Evolutionary conservation across 2,888 invertebrate species (phyloP), one percentile per base, ranked within the genome.

Genomic region (Acanthacorydalis orientalis): DNA sequence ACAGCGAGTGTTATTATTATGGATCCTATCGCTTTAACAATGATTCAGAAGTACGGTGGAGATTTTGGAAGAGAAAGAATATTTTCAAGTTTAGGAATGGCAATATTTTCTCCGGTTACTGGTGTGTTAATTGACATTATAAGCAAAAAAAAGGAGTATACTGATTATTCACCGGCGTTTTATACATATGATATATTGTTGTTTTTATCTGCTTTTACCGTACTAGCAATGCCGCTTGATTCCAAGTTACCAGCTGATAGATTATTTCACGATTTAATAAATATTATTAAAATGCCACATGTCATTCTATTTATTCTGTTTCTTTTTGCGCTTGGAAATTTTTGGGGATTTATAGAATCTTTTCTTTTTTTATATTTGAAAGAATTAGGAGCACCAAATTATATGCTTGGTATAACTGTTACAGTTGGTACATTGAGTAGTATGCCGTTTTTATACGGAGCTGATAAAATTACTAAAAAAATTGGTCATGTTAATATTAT

Each of bases 311-410:
- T 91, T 59, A 80, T 91, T 58, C 68, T 83, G 56, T 83, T 88
- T 62, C 69, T 90, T 40, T 85, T 87, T 59, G 74, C 82, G 31
- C 70, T 90, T 55, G 91, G 91, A 50, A 84, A 86, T 58, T 78
- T 87, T 61, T 88, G 86, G 81, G 90, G 90, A 32, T 88, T 88
- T 64, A 85, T 90, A 48, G 90, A 91, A 64, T 86, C 85, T 46
- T 91, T 86, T 62, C 68, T 91, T 33, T 91, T 89, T 63, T 74
- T 89, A 59, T 90, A 86, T 63, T 70, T 90, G 52, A 83, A 82
- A 64, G 87, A 88, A 63, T 69, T 89, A 52, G 82, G 86, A 14
- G 86, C 87, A 44, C 84, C 86, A 0, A 87, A 83, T 64, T 85
- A 83, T 62, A 68, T 88, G 51, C 66, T 88, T 45, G 88, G 87